A percentile compares a stretch with the other conserved stretches of the same genome.
phyloP scores from a whole-genome alignment of 2,113 vertebrate genomes.

The Gallinago undulata region DNA sequence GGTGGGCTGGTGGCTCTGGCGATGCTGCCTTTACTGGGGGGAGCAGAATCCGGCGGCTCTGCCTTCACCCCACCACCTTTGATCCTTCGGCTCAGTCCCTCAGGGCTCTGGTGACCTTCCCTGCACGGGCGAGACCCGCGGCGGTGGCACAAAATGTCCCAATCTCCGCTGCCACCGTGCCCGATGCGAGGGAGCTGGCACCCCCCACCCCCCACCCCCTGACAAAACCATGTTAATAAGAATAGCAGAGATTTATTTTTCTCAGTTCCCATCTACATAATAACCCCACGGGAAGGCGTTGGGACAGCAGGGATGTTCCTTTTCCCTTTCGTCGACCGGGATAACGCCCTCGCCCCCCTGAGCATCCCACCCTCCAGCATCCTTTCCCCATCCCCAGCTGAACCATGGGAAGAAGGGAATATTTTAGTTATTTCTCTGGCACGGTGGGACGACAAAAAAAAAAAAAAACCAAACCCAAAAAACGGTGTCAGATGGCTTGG shows the following conservation, averaged over 20 bases:
- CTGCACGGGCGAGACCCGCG: not conserved
- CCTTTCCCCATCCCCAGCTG: not conserved
- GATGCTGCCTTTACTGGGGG: no score
- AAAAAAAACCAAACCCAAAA: no score
- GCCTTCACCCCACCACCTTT: not conserved
- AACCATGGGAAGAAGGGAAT: rapidly evolving
- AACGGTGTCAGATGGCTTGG: not conserved
- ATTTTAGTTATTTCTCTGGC: not conserved
- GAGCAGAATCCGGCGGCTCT: not conserved
- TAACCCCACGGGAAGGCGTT: not conserved
- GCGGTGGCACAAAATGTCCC: not conserved
- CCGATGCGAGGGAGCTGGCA: rapidly evolving
- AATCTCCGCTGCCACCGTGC: rapidly evolving
- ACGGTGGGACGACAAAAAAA: not conserved
- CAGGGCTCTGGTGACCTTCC: not conserved
- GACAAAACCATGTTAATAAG: not conserved
- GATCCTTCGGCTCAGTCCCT: rapidly evolving
- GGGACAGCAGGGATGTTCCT: not conserved
- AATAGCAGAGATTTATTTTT: not conserved
- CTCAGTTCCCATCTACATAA: not conserved
- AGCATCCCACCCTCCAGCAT: not conserved
- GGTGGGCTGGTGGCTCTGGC: not conserved
- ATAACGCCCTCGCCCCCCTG: not conserved
- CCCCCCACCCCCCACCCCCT: no score
- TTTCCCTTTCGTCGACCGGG: rapidly evolving